These are phyloP conservation scores for Tinamus guttatus DNA, from an alignment of 2,113 vertebrate genomes.

Conservation along the genomic window DNA sequence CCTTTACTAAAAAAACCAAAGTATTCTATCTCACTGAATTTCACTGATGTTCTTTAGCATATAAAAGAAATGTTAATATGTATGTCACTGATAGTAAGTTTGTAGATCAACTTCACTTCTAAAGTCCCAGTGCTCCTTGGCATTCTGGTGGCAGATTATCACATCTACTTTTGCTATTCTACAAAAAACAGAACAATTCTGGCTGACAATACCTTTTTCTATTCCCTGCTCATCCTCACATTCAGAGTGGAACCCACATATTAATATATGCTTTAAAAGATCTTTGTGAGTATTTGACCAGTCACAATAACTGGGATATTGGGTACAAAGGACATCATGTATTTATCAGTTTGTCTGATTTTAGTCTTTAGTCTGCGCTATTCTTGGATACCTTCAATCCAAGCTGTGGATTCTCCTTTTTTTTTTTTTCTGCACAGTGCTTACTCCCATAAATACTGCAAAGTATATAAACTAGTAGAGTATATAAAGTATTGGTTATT, in stretches of 20 bases:
- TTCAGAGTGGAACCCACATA: not conserved
- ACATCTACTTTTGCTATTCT: not conserved
- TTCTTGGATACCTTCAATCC: not conserved
- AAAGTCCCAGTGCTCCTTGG: not conserved
- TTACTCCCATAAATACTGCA: not conserved
- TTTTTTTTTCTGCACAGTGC: not conserved
- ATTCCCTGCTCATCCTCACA: not conserved
- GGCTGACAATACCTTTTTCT: not conserved
- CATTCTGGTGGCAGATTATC: not conserved
- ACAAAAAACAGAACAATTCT: not conserved
- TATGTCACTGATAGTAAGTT: rapidly evolving
- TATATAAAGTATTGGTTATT: not conserved
- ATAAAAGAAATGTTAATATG: not conserved
- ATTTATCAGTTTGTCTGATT: not conserved
- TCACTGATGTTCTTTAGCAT: not conserved
- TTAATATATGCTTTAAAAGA: not conserved
- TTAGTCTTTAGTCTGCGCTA: not conserved
- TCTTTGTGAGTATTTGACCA: not conserved
- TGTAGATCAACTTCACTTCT: not conserved
- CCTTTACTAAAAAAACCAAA: not conserved
- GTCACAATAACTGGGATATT: not conserved
- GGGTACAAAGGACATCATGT: not conserved
- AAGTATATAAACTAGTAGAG: not conserved
- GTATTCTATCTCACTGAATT: not conserved
- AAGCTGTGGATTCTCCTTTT: not conserved